Percentiles rank a stretch among this genome's conserved stretches.
Evolutionary conservation across 1,140 invertebrate species (phyloP).

Genomic region (Leguminivora glycinivorella): DNA sequence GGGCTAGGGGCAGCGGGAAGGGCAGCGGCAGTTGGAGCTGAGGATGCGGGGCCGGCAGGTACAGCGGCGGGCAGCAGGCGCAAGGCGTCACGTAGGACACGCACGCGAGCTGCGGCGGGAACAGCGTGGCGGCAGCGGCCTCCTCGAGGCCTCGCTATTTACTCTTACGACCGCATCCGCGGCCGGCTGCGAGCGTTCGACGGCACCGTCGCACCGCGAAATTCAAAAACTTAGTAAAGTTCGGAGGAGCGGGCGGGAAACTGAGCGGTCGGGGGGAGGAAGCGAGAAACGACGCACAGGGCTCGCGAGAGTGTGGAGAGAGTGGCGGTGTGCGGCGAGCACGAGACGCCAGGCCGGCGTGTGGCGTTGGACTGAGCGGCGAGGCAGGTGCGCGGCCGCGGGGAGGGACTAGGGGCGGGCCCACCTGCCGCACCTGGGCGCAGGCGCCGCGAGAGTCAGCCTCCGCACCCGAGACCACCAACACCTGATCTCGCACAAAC

Average conservation of each 20-base stretch:
- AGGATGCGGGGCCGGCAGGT: slow-evolving; percentile 58
- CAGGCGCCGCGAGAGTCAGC: slow-evolving; percentile 71
- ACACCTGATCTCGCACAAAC: slow-evolving; percentile 20
- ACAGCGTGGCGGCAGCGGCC: slow-evolving; percentile 76
- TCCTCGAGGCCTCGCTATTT: slow-evolving; percentile 71
- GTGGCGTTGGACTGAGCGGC: slow-evolving; percentile 73
- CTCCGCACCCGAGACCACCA: slow-evolving; percentile 49
- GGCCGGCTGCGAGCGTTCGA: slow-evolving; percentile 64
- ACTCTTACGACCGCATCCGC: slow-evolving; percentile 74
- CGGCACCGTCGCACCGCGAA: slow-evolving; percentile 62
- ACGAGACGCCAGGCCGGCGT: slow-evolving; percentile 76
- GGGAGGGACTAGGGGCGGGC: slow-evolving; percentile 70
- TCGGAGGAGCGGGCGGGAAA: slow-evolving; percentile 65
- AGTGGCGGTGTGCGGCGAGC: slow-evolving; percentile 73
- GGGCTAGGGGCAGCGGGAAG: slow-evolving; percentile 64
- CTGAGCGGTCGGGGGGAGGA: slow-evolving; percentile 64
- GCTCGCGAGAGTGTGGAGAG: slow-evolving; percentile 71
- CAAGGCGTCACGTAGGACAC: slow-evolving; percentile 76
- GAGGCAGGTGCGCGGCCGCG: slow-evolving; percentile 67
- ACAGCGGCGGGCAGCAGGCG: slow-evolving; percentile 70
- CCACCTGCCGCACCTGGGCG: slow-evolving; percentile 76
- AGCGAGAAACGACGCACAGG: slow-evolving; percentile 69
- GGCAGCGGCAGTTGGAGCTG: slow-evolving; percentile 65
- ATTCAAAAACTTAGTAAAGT: slow-evolving; percentile 57
- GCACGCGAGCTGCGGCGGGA: slow-evolving; percentile 76